Base-by-base conservation (phyloP, 2,797 vertebrate genomes). In the Vultur gryphus region DNA sequence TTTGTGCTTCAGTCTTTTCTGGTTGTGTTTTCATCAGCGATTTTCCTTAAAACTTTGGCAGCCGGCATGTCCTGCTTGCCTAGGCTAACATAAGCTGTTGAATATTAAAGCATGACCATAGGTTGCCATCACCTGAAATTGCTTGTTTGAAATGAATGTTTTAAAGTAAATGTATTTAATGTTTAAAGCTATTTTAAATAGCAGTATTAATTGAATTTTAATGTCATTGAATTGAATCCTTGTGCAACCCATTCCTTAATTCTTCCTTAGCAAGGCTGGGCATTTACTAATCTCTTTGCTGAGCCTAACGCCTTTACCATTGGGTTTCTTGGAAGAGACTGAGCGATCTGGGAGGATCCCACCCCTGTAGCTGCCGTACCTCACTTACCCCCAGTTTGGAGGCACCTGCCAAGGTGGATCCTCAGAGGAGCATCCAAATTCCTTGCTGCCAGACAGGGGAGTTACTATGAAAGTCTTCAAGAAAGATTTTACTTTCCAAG, bases 61-160 rank as follows among this genome's bases (percentile, higher is more conserved):
- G 64, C 28, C 0, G 0, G 7, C 7, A 0, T 3, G 11, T 83
- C 48, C 72, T 62, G 23, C 72, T 75, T 29, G 23, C 67, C 79
- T 57, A 9, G 35, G 33, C 73, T 39, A 5, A 37, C 7, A 5
- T 8, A 19, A 44, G 35, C 3, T 49, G 12, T 51, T 66, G n/a
- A 16, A 21, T 28, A 33, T 57, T 39, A 62, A 92, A 84, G 52
- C n/a, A 9, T 39, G 52, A 12, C 46, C 43, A 29, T 39, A 62
- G 41, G 16, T 20, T 78, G 93, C 48, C 9, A 0, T 52, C 77
- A 49, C 17, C 49, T 35, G 33, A 48, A 87, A 57, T 11, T 14
- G 37, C 49, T 69, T 13, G 7, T 73, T 90, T 83, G 85, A 87
- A 87, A 62, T 20, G 17, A 8, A 16, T 44, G 33, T 24, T 87